phyloP scores from a whole-genome alignment of 64 coral and sea anemone species.

The Montipora sp. region DNA sequence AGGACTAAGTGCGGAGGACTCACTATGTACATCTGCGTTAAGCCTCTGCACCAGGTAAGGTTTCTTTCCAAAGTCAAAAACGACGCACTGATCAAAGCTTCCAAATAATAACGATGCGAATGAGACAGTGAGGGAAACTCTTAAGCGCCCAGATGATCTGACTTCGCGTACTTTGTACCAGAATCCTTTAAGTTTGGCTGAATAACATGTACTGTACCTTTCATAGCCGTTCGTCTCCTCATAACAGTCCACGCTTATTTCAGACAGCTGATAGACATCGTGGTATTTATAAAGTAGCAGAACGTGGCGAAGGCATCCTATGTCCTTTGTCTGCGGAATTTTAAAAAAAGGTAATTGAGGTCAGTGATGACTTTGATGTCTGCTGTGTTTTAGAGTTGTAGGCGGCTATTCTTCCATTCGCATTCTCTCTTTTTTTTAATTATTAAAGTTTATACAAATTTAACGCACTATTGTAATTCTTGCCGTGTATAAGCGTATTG shows the following conservation, averaged over 20 bases:
- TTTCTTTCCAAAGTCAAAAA: slow-evolving; percentile 80
- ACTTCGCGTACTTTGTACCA: not conserved
- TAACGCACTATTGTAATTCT: too few species aligned
- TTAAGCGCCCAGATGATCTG: not conserved
- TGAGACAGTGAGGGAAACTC: not conserved
- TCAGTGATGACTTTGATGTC: not conserved
- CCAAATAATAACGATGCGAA: slow-evolving; percentile 42
- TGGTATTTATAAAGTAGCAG: slow-evolving; percentile 16
- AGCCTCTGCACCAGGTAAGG: slow-evolving; percentile 61
- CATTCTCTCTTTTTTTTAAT: too few species aligned
- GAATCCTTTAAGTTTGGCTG: slow-evolving; percentile 4
- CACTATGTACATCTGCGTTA: slow-evolving; percentile 64
- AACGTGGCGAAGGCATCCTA: slow-evolving; percentile 1
- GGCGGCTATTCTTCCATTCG: too few species aligned
- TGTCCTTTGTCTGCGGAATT: not conserved
- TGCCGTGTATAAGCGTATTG: too few species aligned
- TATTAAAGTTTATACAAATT: too few species aligned
- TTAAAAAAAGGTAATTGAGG: not conserved
- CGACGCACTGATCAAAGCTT: slow-evolving; percentile 74
- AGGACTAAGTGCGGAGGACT: not conserved
- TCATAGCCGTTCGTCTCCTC: not conserved
- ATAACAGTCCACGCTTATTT: not conserved
- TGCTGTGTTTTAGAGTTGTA: too few species aligned
- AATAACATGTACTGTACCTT: slow-evolving; percentile 6
- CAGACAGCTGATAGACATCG: slow-evolving; percentile 17